Base-by-base conservation (phyloP, 2,113 vertebrate species). In the Eublepharis macularius region DNA sequence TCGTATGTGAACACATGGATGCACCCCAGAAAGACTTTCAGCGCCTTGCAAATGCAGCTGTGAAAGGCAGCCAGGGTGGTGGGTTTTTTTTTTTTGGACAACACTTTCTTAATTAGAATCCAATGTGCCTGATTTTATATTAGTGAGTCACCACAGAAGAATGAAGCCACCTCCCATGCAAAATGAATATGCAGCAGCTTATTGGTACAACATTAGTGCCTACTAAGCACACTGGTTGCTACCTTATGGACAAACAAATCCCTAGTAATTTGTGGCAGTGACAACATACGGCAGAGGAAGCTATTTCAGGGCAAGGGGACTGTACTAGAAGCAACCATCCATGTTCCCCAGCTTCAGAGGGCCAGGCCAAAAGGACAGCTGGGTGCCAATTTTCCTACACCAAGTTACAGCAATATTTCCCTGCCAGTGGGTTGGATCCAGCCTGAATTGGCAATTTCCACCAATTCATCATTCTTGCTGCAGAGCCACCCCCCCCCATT, bases 141-240 rank as follows among this genome's bases (percentile, higher is more conserved):
- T 87, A 92, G 92, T 94, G 94, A 95, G 93, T 94, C 92, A 94
- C 45, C 88, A 87, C 87, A 41, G 81, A 92, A 90, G 94, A 92
- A 95, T 65, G 92, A 94, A 94, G 93, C 87, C 76, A 86, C 93
- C 93, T 94, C 93, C 94, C 93, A 89, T 92, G 57, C 72, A 91
- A 86, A 86, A 80, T 94, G 94, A 94, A 93, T 93, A 95, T 91
- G 92, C 92, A 94, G 82, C 89, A 87, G 91, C 91, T 91, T 84
- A 92, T 90, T 86, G 19, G 86, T 87, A 34, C 86, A 63, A 6
- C 87, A 75, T 88, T 76, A 80, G 21, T 86, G 84, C 77, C 84
- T 85, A 86, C 69, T 86, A 86, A 87, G 51, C 80, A 77, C 17
- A 73, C 41, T 65, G 84, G 69, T 49, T 74, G 76, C 68, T 73